Evolutionary conservation across 92 coral and sea anemone genomes (phyloP), one percentile per base, ranked within the genome.

Genomic region (Chrysogorgia sp.): DNA sequence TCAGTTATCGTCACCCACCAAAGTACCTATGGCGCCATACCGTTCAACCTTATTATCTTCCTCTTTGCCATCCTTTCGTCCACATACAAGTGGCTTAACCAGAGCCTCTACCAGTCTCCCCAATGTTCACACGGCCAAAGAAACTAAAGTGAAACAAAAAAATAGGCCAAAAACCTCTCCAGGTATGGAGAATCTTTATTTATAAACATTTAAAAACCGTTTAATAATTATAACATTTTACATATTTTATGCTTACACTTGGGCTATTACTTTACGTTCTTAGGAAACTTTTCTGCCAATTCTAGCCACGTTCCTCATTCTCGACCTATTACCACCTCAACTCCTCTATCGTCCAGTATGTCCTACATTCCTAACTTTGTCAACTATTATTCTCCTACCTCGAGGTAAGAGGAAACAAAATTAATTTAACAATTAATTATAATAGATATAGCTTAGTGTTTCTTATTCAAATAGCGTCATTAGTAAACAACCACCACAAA

Each of bases 351-450:
- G 0, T 92, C 90, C 81, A 74, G 93, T 10, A 86, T 91, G 88
- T 88, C 92, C 10, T 93, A 93, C 34, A 88, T 93, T 10, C 98
- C 98, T 32, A 93, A 93, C 94, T 93, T 91, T 85, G 96, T 93
- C 22, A 94, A 93, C 80, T 93, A 93, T 76, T 92, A 93, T 86
- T 88, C 93, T 74, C 98, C 98, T 25, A 80, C 96, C 13, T 93
- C 98, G 53, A 93, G 98, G 98, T 93, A 89, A 79, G 77, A 48
- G 4, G 20, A 12, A 33, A 9, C 15, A 64, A 34, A 8, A 64
- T 37, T 37, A 4, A 10, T 37, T 37, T 37, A 4, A 12, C 5
- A 37, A 37, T 37, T 12, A 37, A 12, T 5, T 37, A 12, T 37
- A 37, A 37, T 5, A 4, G 43, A 12, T 4, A 37, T 5, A 37